phyloP scores from a whole-genome alignment of 2,888 invertebrate genomes.

The Aphidius colemani region DNA sequence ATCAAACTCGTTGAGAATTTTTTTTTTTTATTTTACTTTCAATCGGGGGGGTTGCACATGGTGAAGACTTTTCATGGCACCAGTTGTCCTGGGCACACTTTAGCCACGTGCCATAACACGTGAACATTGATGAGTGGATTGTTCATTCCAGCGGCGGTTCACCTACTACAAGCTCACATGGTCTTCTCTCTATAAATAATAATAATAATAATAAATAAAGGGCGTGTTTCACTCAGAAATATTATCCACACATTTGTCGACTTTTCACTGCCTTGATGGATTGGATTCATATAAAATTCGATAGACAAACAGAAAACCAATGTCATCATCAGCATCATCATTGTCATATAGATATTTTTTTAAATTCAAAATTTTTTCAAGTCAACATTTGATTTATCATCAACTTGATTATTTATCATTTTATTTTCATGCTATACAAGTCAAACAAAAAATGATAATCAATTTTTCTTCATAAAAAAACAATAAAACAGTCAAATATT shows the following conservation, averaged over 20 bases:
- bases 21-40: too few relatives aligned
- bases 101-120: conserved; percentile 55
- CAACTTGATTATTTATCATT: not conserved
- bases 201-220: conserved; percentile 25
- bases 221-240: conserved; percentile 15
- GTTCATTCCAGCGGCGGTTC: conserved; percentile 53
- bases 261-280: conserved; percentile 17
- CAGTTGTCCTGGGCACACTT: conserved; percentile 55
- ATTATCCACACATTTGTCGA: conserved; percentile 31
- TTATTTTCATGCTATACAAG: conserved; percentile 7
- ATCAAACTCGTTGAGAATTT: too few relatives aligned
- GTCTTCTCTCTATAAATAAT: conserved; percentile 32
- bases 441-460: conserved; percentile 33
- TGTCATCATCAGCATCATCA: not conserved
- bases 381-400: not conserved
- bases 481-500: conserved; percentile 36
- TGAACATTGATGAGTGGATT: conserved; percentile 56
- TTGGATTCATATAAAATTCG: not conserved
- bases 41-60: conserved; percentile 41
- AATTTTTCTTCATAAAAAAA: conserved; percentile 41
- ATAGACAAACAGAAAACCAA: not conserved
- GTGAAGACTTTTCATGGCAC: conserved; percentile 50
- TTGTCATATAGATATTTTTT: not conserved
- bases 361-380: not conserved
- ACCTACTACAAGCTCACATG: too few relatives aligned